These are phyloP conservation scores for Deilephila elpenor DNA, from an alignment of 2,888 invertebrate species.

Conservation along the genomic window DNA sequence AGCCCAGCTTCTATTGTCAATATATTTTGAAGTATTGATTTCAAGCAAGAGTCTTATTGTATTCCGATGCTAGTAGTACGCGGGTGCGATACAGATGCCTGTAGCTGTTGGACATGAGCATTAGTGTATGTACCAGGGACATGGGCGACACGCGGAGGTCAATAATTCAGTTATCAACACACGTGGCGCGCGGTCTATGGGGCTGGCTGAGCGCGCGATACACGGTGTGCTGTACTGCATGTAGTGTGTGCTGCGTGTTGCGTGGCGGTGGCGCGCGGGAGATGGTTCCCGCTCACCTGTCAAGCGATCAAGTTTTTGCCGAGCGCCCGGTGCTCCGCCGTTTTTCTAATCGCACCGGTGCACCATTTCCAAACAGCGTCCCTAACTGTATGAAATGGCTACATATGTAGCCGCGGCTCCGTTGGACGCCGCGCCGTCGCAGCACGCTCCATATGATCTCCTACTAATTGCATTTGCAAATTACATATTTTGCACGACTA, in stretches of 20 bases:
- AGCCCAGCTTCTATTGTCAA: no score
- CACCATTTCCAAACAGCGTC: conserved; percentile 59
- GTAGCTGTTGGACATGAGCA: no score
- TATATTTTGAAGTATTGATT: no score
- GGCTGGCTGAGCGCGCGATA: not conserved
- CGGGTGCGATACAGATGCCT: no score
- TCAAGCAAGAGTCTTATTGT: no score
- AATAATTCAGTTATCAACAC: no score
- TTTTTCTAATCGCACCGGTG: conserved; percentile 62
- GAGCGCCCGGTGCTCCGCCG: conserved; percentile 57
- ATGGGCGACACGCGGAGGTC: no score
- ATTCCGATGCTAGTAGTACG: no score
- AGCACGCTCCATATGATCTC: not conserved
- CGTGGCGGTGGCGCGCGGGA: not conserved
- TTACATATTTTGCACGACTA: not conserved
- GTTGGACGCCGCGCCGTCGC: not conserved
- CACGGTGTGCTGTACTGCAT: not conserved
- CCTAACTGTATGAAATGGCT: conserved; percentile 69
- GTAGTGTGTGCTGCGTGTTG: not conserved
- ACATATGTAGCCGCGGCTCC: conserved; percentile 41
- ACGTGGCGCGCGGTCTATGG: not conserved
- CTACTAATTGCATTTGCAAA: conserved; percentile 8
- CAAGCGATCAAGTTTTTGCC: conserved; percentile 62
- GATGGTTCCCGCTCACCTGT: conserved; percentile 58
- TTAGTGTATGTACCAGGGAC: no score